Conservation (phyloP, 2,888 invertebrate genomes). For the Platycheirus rosarum region DNA sequence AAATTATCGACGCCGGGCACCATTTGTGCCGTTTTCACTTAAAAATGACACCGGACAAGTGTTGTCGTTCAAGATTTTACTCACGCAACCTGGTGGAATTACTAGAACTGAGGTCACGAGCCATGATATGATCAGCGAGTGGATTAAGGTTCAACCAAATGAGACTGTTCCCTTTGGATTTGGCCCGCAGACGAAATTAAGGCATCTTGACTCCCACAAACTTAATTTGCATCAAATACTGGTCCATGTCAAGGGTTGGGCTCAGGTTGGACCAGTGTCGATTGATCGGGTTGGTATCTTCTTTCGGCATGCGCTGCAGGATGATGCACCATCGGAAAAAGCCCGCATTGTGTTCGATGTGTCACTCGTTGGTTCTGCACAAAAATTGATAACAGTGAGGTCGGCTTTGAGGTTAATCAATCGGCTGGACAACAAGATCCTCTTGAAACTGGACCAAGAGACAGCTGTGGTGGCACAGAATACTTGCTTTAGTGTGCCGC, state of each 20-base stretch:
- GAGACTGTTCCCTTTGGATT: constrained; percentile 94
- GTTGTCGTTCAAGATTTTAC: constrained; percentile 93
- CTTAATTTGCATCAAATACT: constrained; percentile 93
- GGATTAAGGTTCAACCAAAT: constrained; percentile 89
- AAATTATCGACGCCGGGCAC: constrained; percentile 89
- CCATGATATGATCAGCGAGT: constrained; percentile 83
- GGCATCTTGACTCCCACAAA: constrained; percentile 89
- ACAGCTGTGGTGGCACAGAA: constrained; percentile 84
- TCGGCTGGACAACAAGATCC: constrained; percentile 88
- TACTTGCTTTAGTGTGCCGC: constrained; percentile 88
- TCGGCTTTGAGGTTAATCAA: constrained; percentile 94
- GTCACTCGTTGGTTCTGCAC: constrained; percentile 95
- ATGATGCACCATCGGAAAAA: constrained; percentile 81
- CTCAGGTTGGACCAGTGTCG: constrained; percentile 92
- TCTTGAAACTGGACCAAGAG: constrained; percentile 86
- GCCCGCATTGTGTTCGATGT: constrained; percentile 96
- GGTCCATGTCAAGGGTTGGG: constrained; percentile 95
- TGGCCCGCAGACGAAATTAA: constrained; percentile 88
- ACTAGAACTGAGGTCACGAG: constrained; percentile 80
- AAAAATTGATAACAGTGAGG: constrained; percentile 93
- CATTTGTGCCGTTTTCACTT: constrained; percentile 97
- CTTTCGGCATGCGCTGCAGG: constrained; percentile 87
- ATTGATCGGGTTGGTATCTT: constrained; percentile 98
- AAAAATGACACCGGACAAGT: constrained; percentile 95
- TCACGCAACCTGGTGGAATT: constrained; percentile 87